phyloP scores from a whole-genome alignment of 2,113 vertebrate genomes.

The Calidris pygmaea region DNA sequence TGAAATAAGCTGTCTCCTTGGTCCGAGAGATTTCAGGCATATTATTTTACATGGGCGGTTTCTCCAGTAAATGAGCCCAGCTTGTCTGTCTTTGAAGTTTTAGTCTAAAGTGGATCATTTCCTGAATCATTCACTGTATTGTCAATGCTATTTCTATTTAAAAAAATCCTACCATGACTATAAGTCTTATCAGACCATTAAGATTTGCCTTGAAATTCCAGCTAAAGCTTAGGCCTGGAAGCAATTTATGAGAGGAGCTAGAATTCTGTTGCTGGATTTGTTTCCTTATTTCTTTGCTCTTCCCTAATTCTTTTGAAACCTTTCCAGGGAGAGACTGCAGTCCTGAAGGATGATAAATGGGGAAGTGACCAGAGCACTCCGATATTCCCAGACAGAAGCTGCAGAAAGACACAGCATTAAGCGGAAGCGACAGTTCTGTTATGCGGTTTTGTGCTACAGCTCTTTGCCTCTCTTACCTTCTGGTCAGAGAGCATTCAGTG shows the following conservation, averaged over 20 bases:
- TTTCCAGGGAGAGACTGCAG: not conserved
- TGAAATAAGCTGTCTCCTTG: slow-evolving; percentile 39
- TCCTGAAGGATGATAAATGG: not conserved
- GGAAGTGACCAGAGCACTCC: not conserved
- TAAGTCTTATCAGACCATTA: slow-evolving; percentile 48
- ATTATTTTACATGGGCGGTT: slow-evolving; percentile 29
- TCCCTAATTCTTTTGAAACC: slow-evolving; percentile 28
- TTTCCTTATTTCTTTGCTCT: slow-evolving; percentile 22
- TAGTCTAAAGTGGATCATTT: slow-evolving; percentile 48
- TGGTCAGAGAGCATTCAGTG: not conserved
- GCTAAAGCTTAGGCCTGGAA: slow-evolving; percentile 11
- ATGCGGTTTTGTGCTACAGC: not conserved
- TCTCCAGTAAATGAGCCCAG: slow-evolving; percentile 36
- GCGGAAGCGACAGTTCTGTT: not conserved
- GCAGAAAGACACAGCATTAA: not conserved
- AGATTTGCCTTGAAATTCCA: slow-evolving; percentile 47
- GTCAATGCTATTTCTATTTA: slow-evolving; percentile 13
- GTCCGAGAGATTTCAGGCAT: slow-evolving; percentile 26
- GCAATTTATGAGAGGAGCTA: slow-evolving; percentile 16
- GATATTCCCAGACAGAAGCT: not conserved
- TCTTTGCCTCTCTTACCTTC: not conserved
- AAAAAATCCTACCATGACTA: not conserved
- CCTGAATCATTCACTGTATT: slow-evolving; percentile 20
- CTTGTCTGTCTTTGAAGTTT: slow-evolving; percentile 44
- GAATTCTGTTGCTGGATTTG: not conserved